Base-by-base conservation (phyloP, 1,140 invertebrate species). In the Wiebesia pumilae region DNA sequence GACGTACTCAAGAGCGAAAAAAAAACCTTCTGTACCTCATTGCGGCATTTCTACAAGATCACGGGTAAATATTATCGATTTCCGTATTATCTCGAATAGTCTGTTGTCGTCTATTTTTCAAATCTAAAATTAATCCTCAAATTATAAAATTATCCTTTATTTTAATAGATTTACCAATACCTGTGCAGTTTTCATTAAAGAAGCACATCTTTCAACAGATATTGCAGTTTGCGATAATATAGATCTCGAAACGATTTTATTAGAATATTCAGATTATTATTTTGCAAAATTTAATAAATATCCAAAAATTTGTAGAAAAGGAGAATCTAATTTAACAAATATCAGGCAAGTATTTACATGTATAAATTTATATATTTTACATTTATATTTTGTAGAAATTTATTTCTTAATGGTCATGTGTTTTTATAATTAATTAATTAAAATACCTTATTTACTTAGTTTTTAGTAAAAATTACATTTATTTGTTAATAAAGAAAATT, bases 221-320 rank as follows among this genome's bases (percentile, higher is more conserved):
- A 96, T 96, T 93, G 94, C 96, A 90, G 95, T 98, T 0, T 99
- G 98, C 93, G 98, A 99, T 89, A 99, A 99, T 89, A 96, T 99
- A 83, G 97, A 98, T 91, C 93, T 99, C 87, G 96, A 97, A 82
- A 97, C 96, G 30, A 97, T 99, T 85, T 93, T 99, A 73, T 95
- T 97, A 93, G 98, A 99, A 89, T 99, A 97, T 92, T 97, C 97
- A 88, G 96, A 96, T 80, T 99, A 97, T 94, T 98, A 98, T 92
- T 95, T 96, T 89, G 94, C 97, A 33, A 96, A 97, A 89, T 98
- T 98, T 92, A 96, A 97, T 91, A 97, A 97, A 92, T 96, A 97
- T 91, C 98, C 98, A 0, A 96, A 96, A 91, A 95, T 98, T 47
- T 95, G 96, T 47, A 96, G 95, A 92, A 96, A 95, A 82, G 77